phyloP scores from a whole-genome alignment of 2,888 invertebrate genomes.

The Zaprionus obscuricornis region DNA sequence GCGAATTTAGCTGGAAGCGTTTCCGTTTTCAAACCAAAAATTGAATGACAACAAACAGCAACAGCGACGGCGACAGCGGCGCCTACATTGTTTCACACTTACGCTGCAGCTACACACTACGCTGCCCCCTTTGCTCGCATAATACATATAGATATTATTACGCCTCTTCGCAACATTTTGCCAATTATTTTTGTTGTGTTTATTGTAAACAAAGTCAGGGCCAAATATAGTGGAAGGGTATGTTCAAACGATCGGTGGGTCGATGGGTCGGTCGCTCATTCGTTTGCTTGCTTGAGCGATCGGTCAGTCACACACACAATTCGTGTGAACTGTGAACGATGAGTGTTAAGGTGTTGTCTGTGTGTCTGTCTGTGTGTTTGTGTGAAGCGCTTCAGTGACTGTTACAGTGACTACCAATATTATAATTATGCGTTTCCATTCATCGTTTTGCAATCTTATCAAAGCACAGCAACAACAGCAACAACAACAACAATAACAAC shows the following conservation, averaged over 20 bases:
- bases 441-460: constrained; percentile 68
- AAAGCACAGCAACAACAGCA: too few species aligned
- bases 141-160: too few species aligned
- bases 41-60: constrained; percentile 38
- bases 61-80: too few species aligned
- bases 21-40: constrained; percentile 60
- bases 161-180: constrained; percentile 22
- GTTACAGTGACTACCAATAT: background rate
- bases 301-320: constrained; percentile 4
- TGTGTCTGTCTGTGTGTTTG: constrained; percentile 14
- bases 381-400: constrained; percentile 13
- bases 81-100: too few species aligned
- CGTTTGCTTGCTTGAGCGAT: too few species aligned
- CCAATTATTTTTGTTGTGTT: constrained; percentile 3
- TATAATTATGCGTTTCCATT: constrained; percentile 45
- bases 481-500: constrained; percentile 3
- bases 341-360: constrained; percentile 16
- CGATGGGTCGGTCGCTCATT: constrained; percentile 7
- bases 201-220: constrained; percentile 68
- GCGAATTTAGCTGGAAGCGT: constrained; percentile 58
- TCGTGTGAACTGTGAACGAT: constrained; percentile 9
- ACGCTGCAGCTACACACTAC: too few species aligned
- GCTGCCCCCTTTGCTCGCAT: background rate
- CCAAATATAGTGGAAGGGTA: constrained; percentile 8
- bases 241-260: background rate